These are phyloP conservation scores for Oasisia sp. DNA, from an alignment of 2,888 invertebrate species.

Conservation along the genomic window DNA sequence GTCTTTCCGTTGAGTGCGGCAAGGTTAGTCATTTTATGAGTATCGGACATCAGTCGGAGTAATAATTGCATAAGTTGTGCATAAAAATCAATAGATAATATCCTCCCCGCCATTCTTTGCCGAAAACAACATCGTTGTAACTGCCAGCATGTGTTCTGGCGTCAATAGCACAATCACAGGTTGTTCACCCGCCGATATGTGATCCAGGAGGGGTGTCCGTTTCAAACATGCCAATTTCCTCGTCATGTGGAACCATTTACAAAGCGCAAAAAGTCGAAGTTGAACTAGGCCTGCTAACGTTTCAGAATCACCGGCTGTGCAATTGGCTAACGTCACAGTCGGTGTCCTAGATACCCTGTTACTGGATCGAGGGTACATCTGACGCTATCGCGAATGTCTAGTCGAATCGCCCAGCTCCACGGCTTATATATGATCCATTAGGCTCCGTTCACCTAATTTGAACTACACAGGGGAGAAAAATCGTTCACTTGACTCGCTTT, in stretches of 20 bases:
- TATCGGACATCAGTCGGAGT: background rate
- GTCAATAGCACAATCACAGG: background rate
- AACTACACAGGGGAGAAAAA: no score
- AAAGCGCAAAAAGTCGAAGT: background rate
- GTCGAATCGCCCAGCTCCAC: no score
- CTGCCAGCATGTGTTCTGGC: background rate
- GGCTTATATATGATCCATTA: no score
- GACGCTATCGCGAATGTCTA: background rate
- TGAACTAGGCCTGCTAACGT: background rate
- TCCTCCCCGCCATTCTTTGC: background rate
- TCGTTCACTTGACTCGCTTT: no score
- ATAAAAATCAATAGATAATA: background rate
- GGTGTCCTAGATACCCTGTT: background rate
- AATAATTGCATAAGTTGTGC: background rate
- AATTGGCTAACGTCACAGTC: background rate
- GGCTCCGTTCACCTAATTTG: no score
- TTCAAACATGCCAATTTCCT: slow-evolving; percentile 9
- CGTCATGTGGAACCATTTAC: background rate
- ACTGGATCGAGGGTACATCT: no score
- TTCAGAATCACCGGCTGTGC: background rate
- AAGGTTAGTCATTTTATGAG: background rate
- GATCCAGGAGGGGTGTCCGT: background rate
- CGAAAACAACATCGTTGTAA: background rate
- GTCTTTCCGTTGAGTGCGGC: background rate
- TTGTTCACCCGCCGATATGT: background rate